Evolutionary conservation across 1,140 invertebrate genomes (phyloP).

Genomic region (Manduca sexta): DNA sequence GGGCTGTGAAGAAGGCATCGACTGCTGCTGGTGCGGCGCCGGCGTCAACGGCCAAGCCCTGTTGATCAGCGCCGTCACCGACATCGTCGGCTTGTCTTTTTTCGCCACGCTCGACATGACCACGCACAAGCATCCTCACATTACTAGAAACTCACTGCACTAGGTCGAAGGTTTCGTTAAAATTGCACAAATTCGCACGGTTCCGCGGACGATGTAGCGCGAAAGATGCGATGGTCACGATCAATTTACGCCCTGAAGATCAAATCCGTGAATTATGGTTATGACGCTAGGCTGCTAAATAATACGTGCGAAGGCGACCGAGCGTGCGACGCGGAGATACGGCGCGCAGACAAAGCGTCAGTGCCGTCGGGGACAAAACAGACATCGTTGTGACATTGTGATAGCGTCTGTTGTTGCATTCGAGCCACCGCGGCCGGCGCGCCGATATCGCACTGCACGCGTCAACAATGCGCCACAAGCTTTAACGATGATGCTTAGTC

Average conservation of each 20-base stretch:
- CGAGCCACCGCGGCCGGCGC: conserved; percentile 22
- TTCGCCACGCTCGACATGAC: conserved; percentile 78
- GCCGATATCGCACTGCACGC: conserved; percentile 48
- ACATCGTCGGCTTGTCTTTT: conserved; percentile 89
- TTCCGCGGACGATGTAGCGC: conserved; percentile 10
- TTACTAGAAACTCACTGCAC: conserved; percentile 44
- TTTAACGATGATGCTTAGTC: conserved; percentile 42
- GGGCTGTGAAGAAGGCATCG: conserved; percentile 70
- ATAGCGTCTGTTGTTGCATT: conserved; percentile 61
- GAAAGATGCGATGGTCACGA: conserved; percentile 22
- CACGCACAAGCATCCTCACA: conserved; percentile 65
- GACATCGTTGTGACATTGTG: conserved; percentile 62
- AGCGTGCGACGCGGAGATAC: conserved; percentile 26
- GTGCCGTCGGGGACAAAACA: conserved; percentile 43
- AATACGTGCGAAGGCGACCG: conserved; percentile 21
- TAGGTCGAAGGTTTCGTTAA: conserved; percentile 11
- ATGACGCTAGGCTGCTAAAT: conserved; percentile 20
- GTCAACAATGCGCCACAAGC: conserved; percentile 49
- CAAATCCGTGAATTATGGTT: conserved; percentile 21
- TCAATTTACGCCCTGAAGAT: conserved; percentile 26
- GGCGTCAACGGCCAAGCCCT: conserved; percentile 55
- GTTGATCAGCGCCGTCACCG: conserved; percentile 84
- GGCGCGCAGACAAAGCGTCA: conserved; percentile 29
- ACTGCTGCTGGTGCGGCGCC: conserved; percentile 43
- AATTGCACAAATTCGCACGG: conserved; percentile 30